Base-by-base conservation (phyloP, 2,888 invertebrate genomes). In the Clostera curtula region DNA sequence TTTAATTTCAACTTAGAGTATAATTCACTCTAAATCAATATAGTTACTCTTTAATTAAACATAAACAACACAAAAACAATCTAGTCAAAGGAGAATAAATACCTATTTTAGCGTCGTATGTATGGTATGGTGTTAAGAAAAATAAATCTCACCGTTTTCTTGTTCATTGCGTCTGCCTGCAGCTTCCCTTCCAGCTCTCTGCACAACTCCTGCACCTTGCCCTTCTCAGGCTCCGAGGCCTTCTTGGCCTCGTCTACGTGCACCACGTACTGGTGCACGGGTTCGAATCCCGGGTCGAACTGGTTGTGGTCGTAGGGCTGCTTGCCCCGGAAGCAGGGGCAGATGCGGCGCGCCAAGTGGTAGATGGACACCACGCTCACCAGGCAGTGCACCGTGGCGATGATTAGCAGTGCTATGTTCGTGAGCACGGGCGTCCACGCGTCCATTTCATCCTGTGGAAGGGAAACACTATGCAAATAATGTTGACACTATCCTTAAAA, bases 401-500 rank as follows among this genome's bases (percentile, higher is more conserved):
- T 80, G 37, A 89, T 72, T 24, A 90, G 77, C 4, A 90, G 67
- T 0, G 87, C 88, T 30, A 88, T 83, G 68, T 89, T 90, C 6
- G 88, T 85, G 13, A 90, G 65, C 22, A 90, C 79, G 0, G 88
- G 87, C 1, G 87, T 82, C 87, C 88, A 88, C 0, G 82, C 84
- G 39, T 71, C 68, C 76, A 74, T 76, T 45, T 84, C 87, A 60
- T 85, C 86, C 62, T 76, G 77, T 27, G 27, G 44, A 39, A 24
- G 47, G 21, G n/a, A 1, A 4, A 7, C 4, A 23, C n/a, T 24
- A 15, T 22, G 1, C 4, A 12, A 15, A 27, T 19, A 36, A 34
- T 27, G 33, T n/a, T n/a, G n/a, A n/a, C n/a, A n/a, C n/a, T n/a
- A n/a, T n/a, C n/a, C n/a, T n/a, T n/a, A n/a, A n/a, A n/a, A n/a